Conservation (phyloP, 2,888 invertebrate species). For the Macrosoma leucophasiata region DNA sequence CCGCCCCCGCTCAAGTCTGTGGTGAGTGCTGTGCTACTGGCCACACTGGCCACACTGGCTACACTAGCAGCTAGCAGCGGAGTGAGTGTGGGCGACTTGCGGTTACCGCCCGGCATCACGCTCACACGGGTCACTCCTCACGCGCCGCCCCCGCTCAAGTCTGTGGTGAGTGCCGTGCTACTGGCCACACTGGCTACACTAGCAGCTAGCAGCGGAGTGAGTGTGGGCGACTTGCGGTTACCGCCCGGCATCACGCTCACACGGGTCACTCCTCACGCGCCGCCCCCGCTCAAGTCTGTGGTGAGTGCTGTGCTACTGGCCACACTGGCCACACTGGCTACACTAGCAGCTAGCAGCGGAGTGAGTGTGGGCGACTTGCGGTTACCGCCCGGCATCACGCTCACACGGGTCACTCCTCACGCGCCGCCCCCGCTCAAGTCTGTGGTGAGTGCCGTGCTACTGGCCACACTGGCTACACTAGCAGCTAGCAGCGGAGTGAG, state of each 20-base stretch:
- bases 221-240: slow-evolving; percentile 79
- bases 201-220: no score
- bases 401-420: slow-evolving; percentile 81
- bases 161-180: slow-evolving; percentile 62
- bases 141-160: slow-evolving; percentile 52
- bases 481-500: no score
- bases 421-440: slow-evolving; percentile 55
- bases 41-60: no score
- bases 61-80: no score
- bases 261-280: slow-evolving; percentile 77
- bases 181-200: no score
- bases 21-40: no score
- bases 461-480: no score
- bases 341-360: no score
- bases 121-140: slow-evolving; percentile 81
- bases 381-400: slow-evolving; percentile 87
- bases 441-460: slow-evolving; percentile 60
- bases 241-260: slow-evolving; percentile 90
- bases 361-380: slow-evolving; percentile 79
- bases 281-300: slow-evolving; percentile 55
- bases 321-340: no score
- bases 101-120: slow-evolving; percentile 87
- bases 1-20: slow-evolving; percentile 55
- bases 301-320: no score
- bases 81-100: slow-evolving; percentile 79